Base-by-base conservation (phyloP, 2,113 vertebrate species). In the Polyodon spathula region DNA sequence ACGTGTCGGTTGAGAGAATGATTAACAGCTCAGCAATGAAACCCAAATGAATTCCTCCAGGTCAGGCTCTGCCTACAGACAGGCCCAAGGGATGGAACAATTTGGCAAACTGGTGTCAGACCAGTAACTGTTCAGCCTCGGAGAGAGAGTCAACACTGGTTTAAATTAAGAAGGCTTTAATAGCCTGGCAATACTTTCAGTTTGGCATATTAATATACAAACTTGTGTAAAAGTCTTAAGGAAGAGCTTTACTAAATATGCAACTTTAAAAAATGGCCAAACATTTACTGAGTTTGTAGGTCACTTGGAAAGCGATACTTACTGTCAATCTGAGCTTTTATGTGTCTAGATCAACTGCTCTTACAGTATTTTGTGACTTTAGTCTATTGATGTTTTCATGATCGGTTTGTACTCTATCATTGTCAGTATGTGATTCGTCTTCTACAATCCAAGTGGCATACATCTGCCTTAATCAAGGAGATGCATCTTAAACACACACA, bases 11-110 rank as follows among this genome's bases (percentile, higher is more conserved):
- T n/a, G n/a, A n/a, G n/a, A n/a, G 43, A 12, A 60, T 60, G 58
- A 50, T 50, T 50, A 46, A 60, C 17, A 10, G n/a, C 27, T 37
- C 58, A 27, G 16, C 37, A 60, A 43, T 4, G 43, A 27, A 37
- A 27, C 58, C 51, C 58, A 60, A 50, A 60, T 48, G 58, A 60
- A 60, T 17, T 15, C n/a, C n/a, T n/a, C n/a, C n/a, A 6, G 17
- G 27, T 39, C 37, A 9, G 54, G 27, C 4, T 7, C 7, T 8
- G n/a, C 27, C 6, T 10, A 10, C 11, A n/a, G 7, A 10, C 46
- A 10, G 46, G 46, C 11, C 5, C 11, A 14, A 4, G n/a, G 11
- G 46, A 50, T 10, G 4, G 8, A 12, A n/a, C 46, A 50, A 50
- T 50, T 12, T 50, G 6, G 46, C 46, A 50, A 12, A 10, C 46